Percentiles rank a stretch among this genome's conserved stretches.
Evolutionary conservation across 1,140 invertebrate genomes (phyloP).

Genomic region (Mercenaria mercenaria): DNA sequence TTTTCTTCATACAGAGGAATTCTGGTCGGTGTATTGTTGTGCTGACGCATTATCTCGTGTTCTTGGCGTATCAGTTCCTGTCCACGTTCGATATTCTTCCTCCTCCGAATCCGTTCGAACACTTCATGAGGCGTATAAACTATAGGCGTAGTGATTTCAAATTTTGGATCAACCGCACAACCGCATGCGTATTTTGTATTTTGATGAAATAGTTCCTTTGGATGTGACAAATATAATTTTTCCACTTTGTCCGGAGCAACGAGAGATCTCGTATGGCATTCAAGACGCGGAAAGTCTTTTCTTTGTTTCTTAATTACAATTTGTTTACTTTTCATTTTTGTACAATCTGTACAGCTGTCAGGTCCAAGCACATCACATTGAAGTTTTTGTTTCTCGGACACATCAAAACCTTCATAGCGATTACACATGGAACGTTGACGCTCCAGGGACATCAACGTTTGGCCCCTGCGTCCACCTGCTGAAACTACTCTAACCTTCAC

Average conservation of each 20-base stretch:
- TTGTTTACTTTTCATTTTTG: slow-evolving; percentile 59
- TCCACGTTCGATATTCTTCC: slow-evolving; percentile 40
- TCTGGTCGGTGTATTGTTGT: slow-evolving; percentile 8
- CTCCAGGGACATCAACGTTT: slow-evolving; percentile 15
- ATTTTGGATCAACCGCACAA: slow-evolving; percentile 42
- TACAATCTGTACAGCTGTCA: slow-evolving; percentile 70
- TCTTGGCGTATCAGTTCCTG: slow-evolving; percentile 23
- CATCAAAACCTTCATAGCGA: slow-evolving; percentile 34
- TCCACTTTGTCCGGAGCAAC: slow-evolving; percentile 71
- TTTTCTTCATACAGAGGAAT: slow-evolving; percentile 32
- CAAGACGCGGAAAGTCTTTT: slow-evolving; percentile 68
- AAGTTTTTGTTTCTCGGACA: slow-evolving; percentile 13
- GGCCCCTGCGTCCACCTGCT: slow-evolving; percentile 40
- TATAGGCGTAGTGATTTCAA: slow-evolving; percentile 55
- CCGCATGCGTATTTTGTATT: slow-evolving; percentile 52
- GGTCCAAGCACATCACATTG: slow-evolving; percentile 74
- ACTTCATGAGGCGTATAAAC: slow-evolving; percentile 66
- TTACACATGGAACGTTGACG: slow-evolving; percentile 62
- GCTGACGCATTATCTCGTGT: not conserved
- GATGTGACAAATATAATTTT: slow-evolving; percentile 63
- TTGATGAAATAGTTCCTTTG: slow-evolving; percentile 64
- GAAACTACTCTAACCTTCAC: slow-evolving; percentile 67
- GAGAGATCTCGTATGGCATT: slow-evolving; percentile 71
- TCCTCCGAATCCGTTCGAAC: slow-evolving; percentile 41
- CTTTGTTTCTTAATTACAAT: slow-evolving; percentile 55